Base-by-base conservation (phyloP, 2,797 vertebrate species). In the Nothura maculosa region DNA sequence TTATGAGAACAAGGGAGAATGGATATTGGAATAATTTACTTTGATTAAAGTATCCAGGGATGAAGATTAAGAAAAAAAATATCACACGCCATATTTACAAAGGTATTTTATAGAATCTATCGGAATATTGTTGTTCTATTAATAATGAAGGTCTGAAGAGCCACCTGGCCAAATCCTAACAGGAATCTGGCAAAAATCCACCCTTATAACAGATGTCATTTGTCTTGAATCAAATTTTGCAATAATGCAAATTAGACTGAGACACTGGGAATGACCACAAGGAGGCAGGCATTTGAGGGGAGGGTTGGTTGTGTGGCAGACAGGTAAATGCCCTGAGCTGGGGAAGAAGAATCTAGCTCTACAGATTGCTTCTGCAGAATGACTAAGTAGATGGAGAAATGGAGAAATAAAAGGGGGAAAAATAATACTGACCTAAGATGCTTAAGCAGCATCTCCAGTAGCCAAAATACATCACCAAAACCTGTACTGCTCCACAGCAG, bases 191-290 rank as follows among this genome's bases (percentile, higher is more conserved):
- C 32, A 30, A 67, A 50, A 67, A 32, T 24, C 27, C 79, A 27
- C 5, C 17, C 20, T 57, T 6, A 9, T 4, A 89, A 77, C 21
- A 42, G 22, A 27, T 9, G 30, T 72, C 18, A 12, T 42, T 57
- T 89, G 32, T 4, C 45, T 69, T 42, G 16, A 80, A n/a, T 22
- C 14, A 28, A 38, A 52, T 24, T 24, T 43, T 12, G 32, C 77
- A 32, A 47, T n/a, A 47, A 27, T 42, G 6, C 14, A 73, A 83
- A 8, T 4, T 9, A 77, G 19, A 66, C 12, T 40, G 77, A 64
- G 19, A 38, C 5, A 52, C 3, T 2, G 50, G 13, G 30, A 40
- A 69, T 50, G 6, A 19, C 2, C 21, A 0, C 2, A 34, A 28
- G 5, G 16, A 50, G 13, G 32, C 13, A 52, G 25, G 14, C 50